Percentiles rank a stretch among this genome's conserved stretches.
phyloP scores from a whole-genome alignment of 2,888 invertebrate genomes.

The Actias luna region DNA sequence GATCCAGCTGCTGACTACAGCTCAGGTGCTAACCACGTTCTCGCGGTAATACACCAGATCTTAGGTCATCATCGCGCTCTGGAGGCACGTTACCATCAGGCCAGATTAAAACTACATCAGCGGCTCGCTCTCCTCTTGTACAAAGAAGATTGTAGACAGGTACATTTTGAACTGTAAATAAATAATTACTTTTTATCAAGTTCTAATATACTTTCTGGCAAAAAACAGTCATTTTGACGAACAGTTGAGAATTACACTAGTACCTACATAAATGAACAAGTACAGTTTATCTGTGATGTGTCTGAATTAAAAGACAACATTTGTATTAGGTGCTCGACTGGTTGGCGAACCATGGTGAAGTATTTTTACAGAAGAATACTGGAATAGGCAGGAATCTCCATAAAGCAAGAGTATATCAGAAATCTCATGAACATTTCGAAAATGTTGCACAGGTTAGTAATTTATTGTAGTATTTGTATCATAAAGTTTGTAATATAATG shows the following conservation, averaged over 20 bases:
- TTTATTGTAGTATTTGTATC: background rate
- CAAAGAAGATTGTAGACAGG: slow-evolving; percentile 98
- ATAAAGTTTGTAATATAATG: background rate
- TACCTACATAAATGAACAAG: background rate
- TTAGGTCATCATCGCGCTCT: slow-evolving; percentile 96
- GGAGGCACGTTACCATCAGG: slow-evolving; percentile 97
- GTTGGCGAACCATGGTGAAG: slow-evolving; percentile 98
- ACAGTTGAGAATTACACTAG: background rate
- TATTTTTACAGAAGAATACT: slow-evolving; percentile 97
- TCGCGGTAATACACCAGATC: slow-evolving; percentile 98
- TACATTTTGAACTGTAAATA: slow-evolving; percentile 37
- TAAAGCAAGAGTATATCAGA: slow-evolving; percentile 97
- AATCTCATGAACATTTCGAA: slow-evolving; percentile 99
- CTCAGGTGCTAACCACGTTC: slow-evolving; percentile 97
- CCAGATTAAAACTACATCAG: slow-evolving; percentile 97
- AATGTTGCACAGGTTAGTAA: slow-evolving; percentile 95
- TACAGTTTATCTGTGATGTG: background rate
- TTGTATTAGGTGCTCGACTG: slow-evolving; percentile 92
- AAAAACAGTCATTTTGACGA: no score
- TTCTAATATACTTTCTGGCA: no score
- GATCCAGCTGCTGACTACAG: slow-evolving; percentile 98
- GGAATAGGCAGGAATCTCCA: slow-evolving; percentile 97
- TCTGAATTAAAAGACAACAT: background rate
- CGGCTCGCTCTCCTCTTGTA: slow-evolving; percentile 94
- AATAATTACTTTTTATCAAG: no score